phyloP scores from a whole-genome alignment of 2,797 vertebrate genomes.

The Pipistrellus kuhlii region DNA sequence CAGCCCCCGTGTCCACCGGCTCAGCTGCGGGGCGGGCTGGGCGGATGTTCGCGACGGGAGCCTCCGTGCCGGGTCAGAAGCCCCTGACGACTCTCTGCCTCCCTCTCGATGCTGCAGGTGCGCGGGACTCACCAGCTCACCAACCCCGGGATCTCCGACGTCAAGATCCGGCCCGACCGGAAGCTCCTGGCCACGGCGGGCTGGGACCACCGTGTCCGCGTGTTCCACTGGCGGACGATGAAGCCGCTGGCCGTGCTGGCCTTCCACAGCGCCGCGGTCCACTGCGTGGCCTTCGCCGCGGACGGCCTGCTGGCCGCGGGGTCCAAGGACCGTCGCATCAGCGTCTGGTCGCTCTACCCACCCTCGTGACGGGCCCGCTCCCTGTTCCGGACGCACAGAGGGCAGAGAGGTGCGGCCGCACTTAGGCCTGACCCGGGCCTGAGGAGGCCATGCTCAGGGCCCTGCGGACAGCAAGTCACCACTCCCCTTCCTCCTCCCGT shows the following conservation, averaged over 20 bases:
- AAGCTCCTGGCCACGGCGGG: constrained; percentile 94
- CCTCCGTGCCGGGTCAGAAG: background rate
- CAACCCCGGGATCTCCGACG: constrained; percentile 94
- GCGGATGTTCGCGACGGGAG: background rate
- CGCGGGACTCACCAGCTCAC: constrained; percentile 88
- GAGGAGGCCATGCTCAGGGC: background rate
- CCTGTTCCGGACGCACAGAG: background rate
- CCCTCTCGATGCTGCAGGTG: constrained; percentile 85
- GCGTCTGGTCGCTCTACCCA: constrained; percentile 91
- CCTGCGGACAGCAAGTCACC: background rate
- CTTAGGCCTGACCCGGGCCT: background rate
- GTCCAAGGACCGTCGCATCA: constrained; percentile 96
- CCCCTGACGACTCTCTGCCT: rapidly evolving
- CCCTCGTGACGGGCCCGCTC: background rate
- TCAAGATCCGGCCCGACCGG: constrained; percentile 91
- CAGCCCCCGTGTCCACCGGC: background rate
- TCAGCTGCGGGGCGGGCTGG: background rate
- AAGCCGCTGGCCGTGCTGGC: constrained; percentile 94
- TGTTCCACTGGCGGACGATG: constrained; percentile 95
- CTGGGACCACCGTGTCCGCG: constrained; percentile 95
- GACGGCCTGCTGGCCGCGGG: constrained; percentile 93
- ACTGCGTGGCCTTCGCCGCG: constrained; percentile 93
- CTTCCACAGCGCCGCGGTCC: constrained; percentile 92
- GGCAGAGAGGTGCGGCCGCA: no score
- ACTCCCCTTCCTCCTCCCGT: background rate